phyloP scores from a whole-genome alignment of 2,888 invertebrate species.

The Dyspetes luteomarginatus region DNA sequence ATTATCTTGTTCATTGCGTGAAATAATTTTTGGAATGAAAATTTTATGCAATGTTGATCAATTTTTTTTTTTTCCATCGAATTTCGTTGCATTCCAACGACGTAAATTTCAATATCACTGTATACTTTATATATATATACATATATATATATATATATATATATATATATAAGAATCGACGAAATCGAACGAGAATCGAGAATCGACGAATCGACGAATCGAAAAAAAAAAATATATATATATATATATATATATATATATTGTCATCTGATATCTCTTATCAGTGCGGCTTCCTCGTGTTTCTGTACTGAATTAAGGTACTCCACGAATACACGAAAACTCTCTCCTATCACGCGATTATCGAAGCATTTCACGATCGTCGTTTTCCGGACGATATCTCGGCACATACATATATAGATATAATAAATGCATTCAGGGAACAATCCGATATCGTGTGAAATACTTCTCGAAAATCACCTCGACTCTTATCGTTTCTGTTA shows the following conservation, averaged over 20 bases:
- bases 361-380: constrained; percentile 19
- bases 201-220: neutral
- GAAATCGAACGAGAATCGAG: no score
- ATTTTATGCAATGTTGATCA: no score
- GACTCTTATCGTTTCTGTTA: constrained; percentile 11
- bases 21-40: no score
- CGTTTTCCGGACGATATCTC: neutral
- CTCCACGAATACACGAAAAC: constrained; percentile 11
- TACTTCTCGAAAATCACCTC: constrained; percentile 30
- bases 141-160: no score
- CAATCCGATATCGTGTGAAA: constrained; percentile 35
- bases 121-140: no score
- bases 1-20: no score
- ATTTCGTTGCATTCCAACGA: no score
- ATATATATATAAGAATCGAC: no score
- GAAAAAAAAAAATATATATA: neutral
- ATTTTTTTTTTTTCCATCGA: no score
- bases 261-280: constrained; percentile 47
- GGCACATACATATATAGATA: neutral
- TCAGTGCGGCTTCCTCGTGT: constrained; percentile 23
- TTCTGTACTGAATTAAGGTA: constrained; percentile 11
- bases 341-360: constrained; percentile 19
- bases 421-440: neutral
- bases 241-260: neutral
- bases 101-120: no score